These are phyloP conservation scores for Condylostylus longicornis DNA, from an alignment of 1,140 invertebrate genomes.

Conservation along the genomic window DNA sequence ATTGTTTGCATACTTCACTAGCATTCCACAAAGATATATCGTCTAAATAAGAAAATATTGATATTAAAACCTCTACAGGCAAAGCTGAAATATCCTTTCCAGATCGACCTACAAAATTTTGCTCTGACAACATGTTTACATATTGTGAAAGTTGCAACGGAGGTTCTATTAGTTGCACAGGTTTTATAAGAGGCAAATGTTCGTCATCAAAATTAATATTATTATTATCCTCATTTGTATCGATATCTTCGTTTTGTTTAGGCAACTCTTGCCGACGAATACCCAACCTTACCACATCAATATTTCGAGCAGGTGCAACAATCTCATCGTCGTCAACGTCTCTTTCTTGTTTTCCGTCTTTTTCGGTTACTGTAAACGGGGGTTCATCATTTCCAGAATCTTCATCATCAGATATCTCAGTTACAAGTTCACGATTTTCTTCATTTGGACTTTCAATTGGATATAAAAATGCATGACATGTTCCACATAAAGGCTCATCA, in stretches of 20 bases:
- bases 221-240: no score
- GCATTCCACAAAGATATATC: conserved; percentile 80
- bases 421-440: conserved; percentile 16
- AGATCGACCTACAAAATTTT: conserved; percentile 6
- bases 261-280: no score
- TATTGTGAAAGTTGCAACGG: conserved; percentile 21
- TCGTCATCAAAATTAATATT: conserved; percentile 1
- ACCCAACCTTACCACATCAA: no score
- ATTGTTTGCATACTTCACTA: conserved; percentile 70
- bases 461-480: conserved; percentile 83
- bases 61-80: conserved; percentile 54
- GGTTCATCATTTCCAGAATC: conserved; percentile 91
- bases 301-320: neutral
- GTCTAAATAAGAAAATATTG: conserved; percentile 78
- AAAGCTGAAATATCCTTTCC: conserved; percentile 13
- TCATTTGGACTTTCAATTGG: conserved; percentile 41
- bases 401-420: conserved; percentile 72
- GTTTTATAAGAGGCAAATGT: no score
- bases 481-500: conserved; percentile 79
- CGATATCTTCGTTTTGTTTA: no score
- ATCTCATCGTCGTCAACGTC: conserved; percentile 22
- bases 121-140: conserved; percentile 16
- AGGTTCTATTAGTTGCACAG: no score
- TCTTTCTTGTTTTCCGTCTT: conserved; percentile 40
- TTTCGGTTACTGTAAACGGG: conserved; percentile 28